Percentiles rank a stretch among this genome's conserved stretches.
phyloP scores from a whole-genome alignment of 2,888 invertebrate species.

The Pristionchus japonicus region DNA sequence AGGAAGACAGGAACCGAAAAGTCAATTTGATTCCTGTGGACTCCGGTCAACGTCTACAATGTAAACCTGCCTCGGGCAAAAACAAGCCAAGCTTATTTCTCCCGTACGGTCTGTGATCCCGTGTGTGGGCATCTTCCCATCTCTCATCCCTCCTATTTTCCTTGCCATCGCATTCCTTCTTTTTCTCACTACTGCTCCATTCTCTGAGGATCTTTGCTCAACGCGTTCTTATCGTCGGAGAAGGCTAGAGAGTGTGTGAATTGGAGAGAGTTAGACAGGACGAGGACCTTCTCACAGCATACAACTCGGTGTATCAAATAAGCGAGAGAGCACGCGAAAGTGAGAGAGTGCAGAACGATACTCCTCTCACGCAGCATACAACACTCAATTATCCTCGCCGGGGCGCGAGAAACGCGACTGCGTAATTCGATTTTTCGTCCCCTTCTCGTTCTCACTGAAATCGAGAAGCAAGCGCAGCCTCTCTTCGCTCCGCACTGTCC shows the following conservation, averaged over 20 bases:
- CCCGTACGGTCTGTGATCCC: not conserved
- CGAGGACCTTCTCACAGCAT: too few species aligned
- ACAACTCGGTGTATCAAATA: too few species aligned
- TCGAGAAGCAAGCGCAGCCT: not conserved
- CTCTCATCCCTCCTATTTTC: not conserved
- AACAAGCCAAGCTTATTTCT: not conserved
- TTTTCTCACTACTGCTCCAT: not conserved
- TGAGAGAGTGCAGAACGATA: not conserved
- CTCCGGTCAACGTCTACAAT: too few species aligned
- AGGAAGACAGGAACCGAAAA: too few species aligned
- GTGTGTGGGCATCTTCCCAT: not conserved
- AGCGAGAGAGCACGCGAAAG: not conserved
- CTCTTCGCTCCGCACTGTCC: too few species aligned
- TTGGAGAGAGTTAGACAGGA: too few species aligned
- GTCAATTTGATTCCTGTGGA: too few species aligned
- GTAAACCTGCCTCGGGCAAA: too few species aligned
- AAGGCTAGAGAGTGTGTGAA: too few species aligned
- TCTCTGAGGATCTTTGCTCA: not conserved
- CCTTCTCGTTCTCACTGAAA: not conserved
- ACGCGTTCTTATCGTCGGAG: too few species aligned
- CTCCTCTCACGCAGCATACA: not conserved
- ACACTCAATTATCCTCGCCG: conserved; percentile 27
- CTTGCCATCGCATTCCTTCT: not conserved
- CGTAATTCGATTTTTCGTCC: conserved; percentile 32
- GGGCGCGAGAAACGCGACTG: not conserved